Conservation (phyloP, 2,888 invertebrate genomes). For the Synergus umbraculus region DNA sequence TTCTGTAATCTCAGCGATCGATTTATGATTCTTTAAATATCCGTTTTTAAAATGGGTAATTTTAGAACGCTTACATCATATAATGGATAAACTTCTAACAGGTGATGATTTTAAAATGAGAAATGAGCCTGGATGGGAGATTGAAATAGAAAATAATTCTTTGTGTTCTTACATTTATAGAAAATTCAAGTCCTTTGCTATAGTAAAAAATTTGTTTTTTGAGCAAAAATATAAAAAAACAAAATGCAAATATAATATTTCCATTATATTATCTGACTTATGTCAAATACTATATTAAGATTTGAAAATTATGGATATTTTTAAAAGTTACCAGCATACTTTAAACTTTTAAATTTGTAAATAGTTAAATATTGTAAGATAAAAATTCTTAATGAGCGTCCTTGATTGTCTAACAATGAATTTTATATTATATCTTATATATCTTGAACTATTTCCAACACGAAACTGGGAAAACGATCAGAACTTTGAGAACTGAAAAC, state of each 20-base stretch:
- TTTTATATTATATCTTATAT: background rate
- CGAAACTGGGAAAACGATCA: background rate
- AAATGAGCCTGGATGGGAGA: background rate
- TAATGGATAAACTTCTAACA: background rate
- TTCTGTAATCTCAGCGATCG: background rate
- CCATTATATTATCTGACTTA: too few species aligned
- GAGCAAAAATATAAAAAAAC: background rate
- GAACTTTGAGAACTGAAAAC: background rate
- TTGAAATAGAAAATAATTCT: background rate
- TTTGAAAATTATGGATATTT: too few species aligned
- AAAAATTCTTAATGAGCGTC: background rate
- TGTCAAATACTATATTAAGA: too few species aligned
- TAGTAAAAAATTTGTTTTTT: background rate
- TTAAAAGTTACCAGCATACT: too few species aligned
- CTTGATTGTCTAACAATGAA: background rate
- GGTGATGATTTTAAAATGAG: background rate
- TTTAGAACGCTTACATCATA: background rate
- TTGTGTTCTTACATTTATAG: background rate
- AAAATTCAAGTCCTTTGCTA: background rate
- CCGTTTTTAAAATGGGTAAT: background rate
- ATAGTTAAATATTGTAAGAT: too few species aligned
- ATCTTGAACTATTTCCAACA: background rate
- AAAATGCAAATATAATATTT: too few species aligned
- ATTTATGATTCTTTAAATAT: background rate
- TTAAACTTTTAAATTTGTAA: too few species aligned